These are phyloP conservation scores for Diorhabda carinulata DNA, from an alignment of 1,140 invertebrate species.

Conservation along the genomic window DNA sequence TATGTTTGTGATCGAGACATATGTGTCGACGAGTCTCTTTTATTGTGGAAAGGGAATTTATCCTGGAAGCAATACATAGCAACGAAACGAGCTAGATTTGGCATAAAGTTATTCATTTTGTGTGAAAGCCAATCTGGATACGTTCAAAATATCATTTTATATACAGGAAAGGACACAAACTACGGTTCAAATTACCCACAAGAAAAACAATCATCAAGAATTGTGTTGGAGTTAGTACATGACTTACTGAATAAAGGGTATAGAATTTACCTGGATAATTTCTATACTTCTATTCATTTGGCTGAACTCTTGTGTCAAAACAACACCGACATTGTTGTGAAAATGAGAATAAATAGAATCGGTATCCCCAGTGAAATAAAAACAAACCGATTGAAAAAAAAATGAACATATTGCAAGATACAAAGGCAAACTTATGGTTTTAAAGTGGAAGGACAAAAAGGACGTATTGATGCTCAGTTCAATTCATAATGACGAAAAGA, in stretches of 20 bases:
- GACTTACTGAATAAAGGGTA: constrained; percentile 5
- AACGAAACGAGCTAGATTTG: constrained; percentile 4
- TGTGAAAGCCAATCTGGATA: constrained; percentile 2
- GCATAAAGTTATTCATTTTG: neutral
- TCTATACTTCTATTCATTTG: neutral
- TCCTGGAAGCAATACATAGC: constrained; percentile 4
- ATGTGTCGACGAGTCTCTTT: constrained; percentile 6
- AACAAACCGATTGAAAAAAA: neutral
- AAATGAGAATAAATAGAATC: constrained; percentile 5
- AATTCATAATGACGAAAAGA: neutral
- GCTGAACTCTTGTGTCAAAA: neutral
- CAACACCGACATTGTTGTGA: neutral
- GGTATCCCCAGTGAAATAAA: neutral
- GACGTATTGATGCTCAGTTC: neutral
- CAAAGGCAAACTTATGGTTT: neutral
- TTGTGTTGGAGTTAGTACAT: neutral
- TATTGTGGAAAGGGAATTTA: constrained; percentile 9
- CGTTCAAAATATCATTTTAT: neutral
- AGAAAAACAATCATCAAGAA: constrained; percentile 1
- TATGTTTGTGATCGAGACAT: neutral
- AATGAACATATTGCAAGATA: neutral
- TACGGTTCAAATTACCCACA: constrained; percentile 4
- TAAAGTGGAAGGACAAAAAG: neutral
- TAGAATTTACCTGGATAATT: neutral
- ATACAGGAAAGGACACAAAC: constrained; percentile 1